Percentiles rank a stretch among this genome's conserved stretches.
phyloP scores from a whole-genome alignment of 2,113 vertebrate genomes.

The Astur gentilis region DNA sequence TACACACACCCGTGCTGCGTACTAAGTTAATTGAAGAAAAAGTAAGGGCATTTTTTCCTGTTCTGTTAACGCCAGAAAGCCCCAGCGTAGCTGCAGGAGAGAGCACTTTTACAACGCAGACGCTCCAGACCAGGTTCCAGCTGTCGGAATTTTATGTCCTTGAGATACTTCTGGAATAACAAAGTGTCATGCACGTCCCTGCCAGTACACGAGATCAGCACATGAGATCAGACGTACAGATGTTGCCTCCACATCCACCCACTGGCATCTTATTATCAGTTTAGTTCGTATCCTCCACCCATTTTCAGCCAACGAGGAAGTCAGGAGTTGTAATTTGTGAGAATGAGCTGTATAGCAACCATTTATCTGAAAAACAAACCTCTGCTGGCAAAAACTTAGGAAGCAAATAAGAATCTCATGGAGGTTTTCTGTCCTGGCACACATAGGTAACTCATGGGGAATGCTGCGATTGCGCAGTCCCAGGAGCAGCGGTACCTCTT shows the following conservation, averaged over 20 bases:
- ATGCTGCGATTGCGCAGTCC: not conserved
- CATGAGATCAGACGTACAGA: slow-evolving; percentile 66
- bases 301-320: slow-evolving; percentile 38
- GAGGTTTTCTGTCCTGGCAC: slow-evolving; percentile 24
- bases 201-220: slow-evolving; percentile 67
- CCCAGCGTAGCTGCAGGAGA: not conserved
- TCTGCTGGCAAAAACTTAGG: not conserved
- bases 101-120: slow-evolving; percentile 5
- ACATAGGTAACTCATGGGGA: not conserved
- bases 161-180: slow-evolving; percentile 63
- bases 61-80: not conserved
- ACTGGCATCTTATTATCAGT: slow-evolving; percentile 65
- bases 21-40: not conserved
- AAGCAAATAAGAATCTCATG: not conserved
- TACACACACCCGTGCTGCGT: not conserved
- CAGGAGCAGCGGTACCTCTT: not conserved
- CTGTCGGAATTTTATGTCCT: slow-evolving; percentile 63
- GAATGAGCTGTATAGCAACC: slow-evolving; percentile 63
- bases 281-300: slow-evolving; percentile 49
- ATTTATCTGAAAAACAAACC: slow-evolving; percentile 60
- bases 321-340: slow-evolving; percentile 50
- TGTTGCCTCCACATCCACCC: slow-evolving; percentile 64
- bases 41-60: not conserved
- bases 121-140: slow-evolving; percentile 60
- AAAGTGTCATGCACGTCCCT: slow-evolving; percentile 53